phyloP scores from a whole-genome alignment of 1,140 invertebrate species.

The Aphis craccivora region DNA sequence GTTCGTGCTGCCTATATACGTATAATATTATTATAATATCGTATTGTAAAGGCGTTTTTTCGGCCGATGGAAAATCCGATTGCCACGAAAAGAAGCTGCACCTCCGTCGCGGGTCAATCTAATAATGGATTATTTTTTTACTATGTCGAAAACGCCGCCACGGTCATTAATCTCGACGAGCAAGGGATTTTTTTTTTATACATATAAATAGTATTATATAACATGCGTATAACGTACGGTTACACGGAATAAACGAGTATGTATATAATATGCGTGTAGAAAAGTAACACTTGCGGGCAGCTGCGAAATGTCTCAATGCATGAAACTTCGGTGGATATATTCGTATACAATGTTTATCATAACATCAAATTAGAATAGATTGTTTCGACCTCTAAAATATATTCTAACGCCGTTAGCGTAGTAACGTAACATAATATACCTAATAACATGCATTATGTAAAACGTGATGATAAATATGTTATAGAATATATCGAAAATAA shows the following conservation, averaged over 20 bases:
- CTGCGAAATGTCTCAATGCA: background rate
- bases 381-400: background rate
- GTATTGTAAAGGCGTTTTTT: background rate
- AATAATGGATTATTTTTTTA: slow-evolving; percentile 16
- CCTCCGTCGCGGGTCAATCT: slow-evolving; percentile 9
- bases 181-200: background rate
- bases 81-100: background rate
- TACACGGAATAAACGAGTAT: background rate
- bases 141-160: background rate
- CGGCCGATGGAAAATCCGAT: background rate
- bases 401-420: no score
- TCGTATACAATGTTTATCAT: background rate
- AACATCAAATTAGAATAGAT: background rate
- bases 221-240: background rate
- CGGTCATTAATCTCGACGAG: background rate
- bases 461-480: no score
- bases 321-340: background rate
- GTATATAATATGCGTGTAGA: background rate
- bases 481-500: no score
- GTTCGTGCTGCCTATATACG: background rate
- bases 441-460: no score
- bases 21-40: background rate
- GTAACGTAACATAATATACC: no score
- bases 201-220: background rate
- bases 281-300: background rate